phyloP scores from a whole-genome alignment of 1,140 invertebrate species.

The Bradysia coprophila region DNA sequence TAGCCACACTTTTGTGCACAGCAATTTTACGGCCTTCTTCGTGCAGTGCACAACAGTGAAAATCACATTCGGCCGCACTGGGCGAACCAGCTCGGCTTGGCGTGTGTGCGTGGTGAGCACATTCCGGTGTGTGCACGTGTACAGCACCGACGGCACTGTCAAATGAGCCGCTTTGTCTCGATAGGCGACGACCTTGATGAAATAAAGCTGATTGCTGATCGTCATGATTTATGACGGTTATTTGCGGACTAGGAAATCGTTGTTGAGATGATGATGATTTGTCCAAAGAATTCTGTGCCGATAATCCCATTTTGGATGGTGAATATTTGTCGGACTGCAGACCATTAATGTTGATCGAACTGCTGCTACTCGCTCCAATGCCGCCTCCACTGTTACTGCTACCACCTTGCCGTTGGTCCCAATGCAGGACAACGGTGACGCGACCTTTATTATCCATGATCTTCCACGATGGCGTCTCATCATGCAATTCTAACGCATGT shows the following conservation, averaged over 20 bases:
- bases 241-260: slow-evolving; percentile 55
- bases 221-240: slow-evolving; percentile 80
- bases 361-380: slow-evolving; percentile 29
- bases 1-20: slow-evolving; percentile 77
- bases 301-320: slow-evolving; percentile 28
- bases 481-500: slow-evolving; percentile 78
- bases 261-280: slow-evolving; percentile 27
- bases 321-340: slow-evolving; percentile 51
- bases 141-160: slow-evolving; percentile 43
- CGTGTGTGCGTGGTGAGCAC: slow-evolving; percentile 52
- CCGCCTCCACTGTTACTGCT: slow-evolving; percentile 30
- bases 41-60: slow-evolving; percentile 85
- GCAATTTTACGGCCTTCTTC: slow-evolving; percentile 78
- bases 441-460: slow-evolving; percentile 92
- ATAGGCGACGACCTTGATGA: slow-evolving; percentile 32
- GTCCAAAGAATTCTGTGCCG: slow-evolving; percentile 12
- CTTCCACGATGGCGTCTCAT: slow-evolving; percentile 91
- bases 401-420: slow-evolving; percentile 62
- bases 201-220: slow-evolving; percentile 32
- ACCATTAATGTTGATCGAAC: slow-evolving; percentile 35
- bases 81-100: slow-evolving; percentile 31
- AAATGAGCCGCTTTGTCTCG: slow-evolving; percentile 50
- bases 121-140: slow-evolving; percentile 70
- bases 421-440: slow-evolving; percentile 82
- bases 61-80: slow-evolving; percentile 63